Evolutionary conservation across 2,888 invertebrate genomes (phyloP), one percentile per base, ranked within the genome.

Genomic region (Scaptomyza cyrtandrae): DNA sequence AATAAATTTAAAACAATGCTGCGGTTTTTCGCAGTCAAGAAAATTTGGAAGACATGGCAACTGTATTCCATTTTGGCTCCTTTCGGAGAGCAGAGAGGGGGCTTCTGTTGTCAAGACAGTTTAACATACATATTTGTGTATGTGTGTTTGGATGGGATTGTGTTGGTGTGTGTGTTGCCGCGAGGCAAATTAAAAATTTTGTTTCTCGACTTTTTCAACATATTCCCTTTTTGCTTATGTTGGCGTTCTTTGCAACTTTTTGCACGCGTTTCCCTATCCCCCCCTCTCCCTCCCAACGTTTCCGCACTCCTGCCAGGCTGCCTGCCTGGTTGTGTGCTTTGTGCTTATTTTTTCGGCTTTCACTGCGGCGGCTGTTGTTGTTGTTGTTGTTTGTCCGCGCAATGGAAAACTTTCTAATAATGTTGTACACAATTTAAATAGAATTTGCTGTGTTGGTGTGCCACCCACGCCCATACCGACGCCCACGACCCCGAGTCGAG

Each of bases 391-490:
- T 69, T 61, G 73, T 72, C 68, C 69, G 77, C 75, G 73, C 81
- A 80, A 78, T 76, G 77, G 76, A 86, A 89, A 89, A 89, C 89
- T 89, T 91, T 90, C 90, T 90, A 90, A 90, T 90, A 90, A 90
- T 90, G 88, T 89, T 90, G 90, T 90, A 89, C 90, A 90, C 89
- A 91, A 88, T 90, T 90, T 91, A 90, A 90, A 90, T 91, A 90
- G 91, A 90, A 90, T 90, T 90, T 90, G 80, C 86, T 76, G 69
- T 68, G 76, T 60, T 71, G 67, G 43, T 46, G 53, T 57, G 43
- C 57, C 48, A 9, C 33, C 54, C 54, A 29, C 58, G 9, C 33
- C 35, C 29, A 29, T 29, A 33, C 33, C 33, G 31, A 33, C 33
- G 31, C 33, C 54, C 54, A 37, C 59, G 11, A 27, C 31, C 10